A percentile compares a stretch with the other conserved stretches of the same genome.
Conservation (phyloP, 1,140 invertebrate species). For the Papilio polyxenes region DNA sequence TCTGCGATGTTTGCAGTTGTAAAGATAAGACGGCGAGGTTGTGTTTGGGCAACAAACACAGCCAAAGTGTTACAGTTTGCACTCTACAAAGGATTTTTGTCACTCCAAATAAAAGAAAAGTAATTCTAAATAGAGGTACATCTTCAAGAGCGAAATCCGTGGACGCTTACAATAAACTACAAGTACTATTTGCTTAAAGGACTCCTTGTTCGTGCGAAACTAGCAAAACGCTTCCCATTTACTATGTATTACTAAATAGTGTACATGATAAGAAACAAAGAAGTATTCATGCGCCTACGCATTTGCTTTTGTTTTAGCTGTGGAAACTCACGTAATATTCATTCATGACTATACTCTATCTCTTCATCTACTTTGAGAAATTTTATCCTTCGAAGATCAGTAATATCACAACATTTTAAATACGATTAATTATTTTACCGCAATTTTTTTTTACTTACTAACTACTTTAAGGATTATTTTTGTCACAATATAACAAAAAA, state of each 20-base stretch:
- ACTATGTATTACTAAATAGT: not conserved
- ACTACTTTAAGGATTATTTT: too few relatives aligned
- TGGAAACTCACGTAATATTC: too few relatives aligned
- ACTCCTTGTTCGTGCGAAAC: not conserved
- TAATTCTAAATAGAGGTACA: not conserved
- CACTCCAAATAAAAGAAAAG: not conserved
- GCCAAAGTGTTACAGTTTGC: slow-evolving; percentile 9
- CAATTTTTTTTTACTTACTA: too few relatives aligned
- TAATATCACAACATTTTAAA: too few relatives aligned
- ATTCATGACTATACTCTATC: too few relatives aligned
- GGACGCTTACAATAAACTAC: not conserved
- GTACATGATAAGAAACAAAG: slow-evolving; percentile 9
- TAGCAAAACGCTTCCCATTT: not conserved
- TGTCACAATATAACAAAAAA: too few relatives aligned
- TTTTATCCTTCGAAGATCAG: too few relatives aligned
- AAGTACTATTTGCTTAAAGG: not conserved
- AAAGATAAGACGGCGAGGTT: slow-evolving; percentile 5
- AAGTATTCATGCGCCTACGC: not conserved
- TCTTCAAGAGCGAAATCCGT: not conserved
- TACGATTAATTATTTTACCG: too few relatives aligned
- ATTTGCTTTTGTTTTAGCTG: not conserved
- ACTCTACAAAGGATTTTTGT: not conserved
- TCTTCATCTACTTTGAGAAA: too few relatives aligned
- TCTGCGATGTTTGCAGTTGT: slow-evolving; percentile 1
- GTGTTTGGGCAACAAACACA: not conserved